These are phyloP conservation scores for Polypedilum vanderplanki DNA, from an alignment of 1,140 invertebrate genomes.

Conservation along the genomic window DNA sequence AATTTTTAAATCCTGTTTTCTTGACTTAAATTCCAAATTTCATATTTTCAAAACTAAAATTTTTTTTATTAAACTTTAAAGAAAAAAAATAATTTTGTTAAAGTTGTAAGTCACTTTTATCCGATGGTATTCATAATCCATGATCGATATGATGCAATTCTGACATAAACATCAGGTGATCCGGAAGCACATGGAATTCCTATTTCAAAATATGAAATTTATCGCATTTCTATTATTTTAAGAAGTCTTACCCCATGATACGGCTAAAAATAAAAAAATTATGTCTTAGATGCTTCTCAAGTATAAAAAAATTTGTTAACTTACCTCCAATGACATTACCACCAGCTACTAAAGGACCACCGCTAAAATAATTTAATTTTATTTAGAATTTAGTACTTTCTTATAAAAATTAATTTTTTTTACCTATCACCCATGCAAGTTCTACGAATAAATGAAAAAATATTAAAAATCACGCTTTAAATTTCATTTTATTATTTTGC, in stretches of 20 bases:
- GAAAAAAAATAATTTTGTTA: too few species aligned
- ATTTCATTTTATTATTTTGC: background rate
- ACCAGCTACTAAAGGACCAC: background rate
- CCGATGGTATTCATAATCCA: constrained; percentile 13
- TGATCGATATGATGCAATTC: background rate
- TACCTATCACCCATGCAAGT: constrained; percentile 3
- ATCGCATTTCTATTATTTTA: too few species aligned
- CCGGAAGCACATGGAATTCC: constrained; percentile 55
- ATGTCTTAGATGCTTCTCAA: too few species aligned
- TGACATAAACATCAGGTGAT: constrained; percentile 57
- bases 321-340: constrained; percentile 35
- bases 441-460: background rate
- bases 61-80: too few species aligned
- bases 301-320: too few species aligned
- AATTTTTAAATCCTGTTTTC: too few species aligned
- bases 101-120: background rate
- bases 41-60: too few species aligned
- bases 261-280: too few species aligned
- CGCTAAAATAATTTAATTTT: background rate
- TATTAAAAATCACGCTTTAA: background rate
- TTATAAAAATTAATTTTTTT: background rate
- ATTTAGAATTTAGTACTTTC: background rate
- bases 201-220: too few species aligned
- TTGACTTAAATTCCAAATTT: too few species aligned
- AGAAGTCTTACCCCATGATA: too few species aligned